Conservation (phyloP, 2,888 invertebrate species). For the Melolontha melolontha region DNA sequence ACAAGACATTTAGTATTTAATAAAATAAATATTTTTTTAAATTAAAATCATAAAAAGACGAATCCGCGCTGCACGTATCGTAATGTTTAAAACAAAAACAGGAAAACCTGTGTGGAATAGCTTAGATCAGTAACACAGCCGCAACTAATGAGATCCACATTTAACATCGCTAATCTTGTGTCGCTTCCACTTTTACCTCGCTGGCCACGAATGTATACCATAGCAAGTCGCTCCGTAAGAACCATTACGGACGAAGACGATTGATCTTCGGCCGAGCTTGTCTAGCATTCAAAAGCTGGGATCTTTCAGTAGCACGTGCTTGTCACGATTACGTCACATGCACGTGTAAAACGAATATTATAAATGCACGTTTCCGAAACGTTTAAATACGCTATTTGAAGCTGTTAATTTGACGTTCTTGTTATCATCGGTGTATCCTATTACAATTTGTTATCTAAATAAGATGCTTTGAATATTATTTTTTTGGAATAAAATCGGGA, state of each 20-base stretch:
- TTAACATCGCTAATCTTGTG: conserved; percentile 44
- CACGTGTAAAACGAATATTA: conserved; percentile 33
- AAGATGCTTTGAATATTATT: too few relatives aligned
- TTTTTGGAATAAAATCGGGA: too few relatives aligned
- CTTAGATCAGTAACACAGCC: conserved; percentile 47
- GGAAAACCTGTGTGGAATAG: conserved; percentile 2
- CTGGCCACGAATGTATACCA: conserved; percentile 25
- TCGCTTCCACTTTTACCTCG: conserved; percentile 33
- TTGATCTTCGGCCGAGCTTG: conserved; percentile 31
- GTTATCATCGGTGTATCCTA: too few relatives aligned
- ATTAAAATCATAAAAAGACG: too few relatives aligned
- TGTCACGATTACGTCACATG: conserved; percentile 45
- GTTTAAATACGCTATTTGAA: too few relatives aligned
- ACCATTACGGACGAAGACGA: conserved; percentile 6
- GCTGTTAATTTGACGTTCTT: too few relatives aligned
- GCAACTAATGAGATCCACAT: conserved; percentile 50
- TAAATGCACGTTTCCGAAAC: conserved; percentile 10
- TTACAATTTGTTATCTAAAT: too few relatives aligned
- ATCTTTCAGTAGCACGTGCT: conserved; percentile 51
- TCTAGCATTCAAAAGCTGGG: conserved; percentile 45
- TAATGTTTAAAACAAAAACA: too few relatives aligned
- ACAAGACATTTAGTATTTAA: too few relatives aligned
- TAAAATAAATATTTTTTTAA: too few relatives aligned
- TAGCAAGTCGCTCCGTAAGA: conserved; percentile 11
- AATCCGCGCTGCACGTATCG: too few relatives aligned